phyloP scores from a whole-genome alignment of 2,113 vertebrate genomes.

The Sterrhoptilus dennistouni region DNA sequence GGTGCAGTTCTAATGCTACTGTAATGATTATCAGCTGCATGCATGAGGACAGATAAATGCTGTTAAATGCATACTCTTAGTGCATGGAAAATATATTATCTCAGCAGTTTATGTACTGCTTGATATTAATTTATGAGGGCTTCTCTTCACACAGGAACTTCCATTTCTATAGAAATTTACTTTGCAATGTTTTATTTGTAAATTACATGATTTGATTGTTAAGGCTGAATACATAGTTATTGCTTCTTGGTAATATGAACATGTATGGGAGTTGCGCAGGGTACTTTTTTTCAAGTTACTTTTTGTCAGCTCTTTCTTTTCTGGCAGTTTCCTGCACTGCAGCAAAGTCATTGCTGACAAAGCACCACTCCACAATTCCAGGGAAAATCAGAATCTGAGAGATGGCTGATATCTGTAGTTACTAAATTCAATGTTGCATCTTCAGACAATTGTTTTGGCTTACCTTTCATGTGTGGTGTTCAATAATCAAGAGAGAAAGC shows the following conservation, averaged over 20 bases:
- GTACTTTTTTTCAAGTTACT: not conserved
- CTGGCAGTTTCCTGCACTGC: constrained; percentile 27
- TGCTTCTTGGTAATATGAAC: not conserved
- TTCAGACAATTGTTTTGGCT: not conserved
- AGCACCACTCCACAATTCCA: not conserved
- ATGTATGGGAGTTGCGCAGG: not conserved
- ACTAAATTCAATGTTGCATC: not conserved
- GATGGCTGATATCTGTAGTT: not conserved
- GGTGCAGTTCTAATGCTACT: constrained; percentile 32
- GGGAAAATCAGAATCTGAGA: not conserved
- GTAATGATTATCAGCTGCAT: constrained; percentile 64
- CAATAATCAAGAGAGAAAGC: not conserved
- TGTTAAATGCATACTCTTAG: constrained; percentile 40
- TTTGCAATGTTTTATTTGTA: constrained; percentile 41
- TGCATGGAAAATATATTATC: constrained; percentile 43
- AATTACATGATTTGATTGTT: not conserved
- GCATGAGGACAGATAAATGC: constrained; percentile 8
- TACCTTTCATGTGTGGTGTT: not conserved
- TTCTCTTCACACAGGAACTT: constrained; percentile 1
- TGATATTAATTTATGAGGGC: constrained; percentile 39
- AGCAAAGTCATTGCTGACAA: constrained; percentile 45
- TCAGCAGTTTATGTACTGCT: constrained; percentile 36
- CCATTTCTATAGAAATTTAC: constrained; percentile 22
- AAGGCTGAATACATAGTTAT: constrained; percentile 1
- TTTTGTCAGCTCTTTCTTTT: not conserved